A percentile compares a stretch with the other conserved stretches of the same genome.
Evolutionary conservation across 2,888 invertebrate genomes (phyloP).

Genomic region (Aquatica leii): DNA sequence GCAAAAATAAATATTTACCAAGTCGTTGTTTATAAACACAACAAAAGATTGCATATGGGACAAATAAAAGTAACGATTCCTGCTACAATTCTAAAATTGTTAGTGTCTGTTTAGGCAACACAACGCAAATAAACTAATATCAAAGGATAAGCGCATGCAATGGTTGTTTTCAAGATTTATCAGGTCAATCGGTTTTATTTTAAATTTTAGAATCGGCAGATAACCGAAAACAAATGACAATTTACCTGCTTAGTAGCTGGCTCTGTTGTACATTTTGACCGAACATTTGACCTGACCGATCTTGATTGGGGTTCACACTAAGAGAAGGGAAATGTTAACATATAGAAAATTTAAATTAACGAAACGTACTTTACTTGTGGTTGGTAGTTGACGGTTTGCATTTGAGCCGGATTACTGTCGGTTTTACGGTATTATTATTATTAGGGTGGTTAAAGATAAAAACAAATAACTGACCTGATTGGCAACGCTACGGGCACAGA

Average conservation of each 20-base stretch:
- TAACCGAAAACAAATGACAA: background rate
- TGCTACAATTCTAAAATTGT: conserved; percentile 25
- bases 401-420: too few relatives aligned
- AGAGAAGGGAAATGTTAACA: conserved; percentile 13
- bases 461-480: too few relatives aligned
- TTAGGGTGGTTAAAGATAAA: too few relatives aligned
- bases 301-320: conserved; percentile 21
- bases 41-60: too few relatives aligned
- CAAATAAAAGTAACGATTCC: too few relatives aligned
- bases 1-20: too few relatives aligned
- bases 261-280: conserved; percentile 18
- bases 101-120: too few relatives aligned
- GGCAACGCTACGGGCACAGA: too few relatives aligned
- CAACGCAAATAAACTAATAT: too few relatives aligned
- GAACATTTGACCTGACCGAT: conserved; percentile 29
- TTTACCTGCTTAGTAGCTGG: conserved; percentile 14
- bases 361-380: background rate
- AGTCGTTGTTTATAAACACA: too few relatives aligned
- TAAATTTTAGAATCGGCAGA: conserved; percentile 25
- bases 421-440: too few relatives aligned
- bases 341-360: background rate
- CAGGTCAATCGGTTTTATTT: conserved; percentile 24
- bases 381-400: conserved; percentile 10
- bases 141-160: too few relatives aligned
- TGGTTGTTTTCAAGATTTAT: conserved; percentile 24